Conservation (phyloP, 2,888 invertebrate genomes). For the Coremacera marginata region DNA sequence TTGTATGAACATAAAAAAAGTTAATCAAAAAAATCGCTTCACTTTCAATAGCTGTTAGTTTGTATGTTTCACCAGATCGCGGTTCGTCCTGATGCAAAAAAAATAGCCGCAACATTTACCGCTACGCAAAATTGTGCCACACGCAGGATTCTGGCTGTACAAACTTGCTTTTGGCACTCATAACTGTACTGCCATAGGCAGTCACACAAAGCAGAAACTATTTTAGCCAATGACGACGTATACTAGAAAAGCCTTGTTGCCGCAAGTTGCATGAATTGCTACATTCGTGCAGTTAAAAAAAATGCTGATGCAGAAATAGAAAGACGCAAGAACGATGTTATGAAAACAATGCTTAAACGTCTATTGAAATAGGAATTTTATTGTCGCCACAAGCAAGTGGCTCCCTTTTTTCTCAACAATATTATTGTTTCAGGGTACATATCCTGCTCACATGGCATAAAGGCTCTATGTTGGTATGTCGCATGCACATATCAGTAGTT, state of each 20-base stretch:
- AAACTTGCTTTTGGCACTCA: neutral
- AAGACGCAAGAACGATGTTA: neutral
- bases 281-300: neutral
- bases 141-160: neutral
- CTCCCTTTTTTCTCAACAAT: too few species aligned
- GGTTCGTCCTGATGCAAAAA: neutral
- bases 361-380: slow-evolving; percentile 3
- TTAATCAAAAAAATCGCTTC: neutral
- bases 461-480: too few species aligned
- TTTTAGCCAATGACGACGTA: neutral
- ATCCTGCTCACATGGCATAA: too few species aligned
- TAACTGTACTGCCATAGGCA: neutral
- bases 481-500: too few species aligned
- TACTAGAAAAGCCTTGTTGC: neutral
- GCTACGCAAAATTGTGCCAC: neutral
- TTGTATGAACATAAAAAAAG: too few species aligned
- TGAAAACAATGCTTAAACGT: neutral
- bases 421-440: too few species aligned
- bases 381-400: neutral
- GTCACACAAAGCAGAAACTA: neutral
- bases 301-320: neutral
- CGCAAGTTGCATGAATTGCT: slow-evolving; percentile 5
- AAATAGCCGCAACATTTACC: neutral
- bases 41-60: neutral
- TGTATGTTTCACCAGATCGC: too few species aligned